Evolutionary conservation across 2,113 vertebrate species (phyloP), one percentile per base, ranked within the genome.

Genomic region (Phaetusa simplex): DNA sequence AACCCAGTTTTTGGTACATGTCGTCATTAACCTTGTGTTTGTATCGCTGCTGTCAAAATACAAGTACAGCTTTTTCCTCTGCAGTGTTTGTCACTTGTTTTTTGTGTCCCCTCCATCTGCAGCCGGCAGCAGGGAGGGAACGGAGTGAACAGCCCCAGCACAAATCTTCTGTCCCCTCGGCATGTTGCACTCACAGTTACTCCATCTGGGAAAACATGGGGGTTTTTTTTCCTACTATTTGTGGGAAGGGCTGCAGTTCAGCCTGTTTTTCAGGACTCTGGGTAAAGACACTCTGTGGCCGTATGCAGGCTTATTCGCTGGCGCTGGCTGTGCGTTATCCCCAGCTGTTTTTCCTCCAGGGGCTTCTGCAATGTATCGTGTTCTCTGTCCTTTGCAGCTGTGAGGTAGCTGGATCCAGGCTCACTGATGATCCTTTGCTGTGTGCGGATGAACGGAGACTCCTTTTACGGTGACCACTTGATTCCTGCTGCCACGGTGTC

Each of bases 41-140:
- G 42, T 82, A n/a, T 77, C 3, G 0, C 53, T 9, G 3, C n/a
- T 87, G 73, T 81, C 76, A 62, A 86, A 92, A 73, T 23, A 34
- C 24, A 82, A 40, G 47, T n/a, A 74, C 59, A 53, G 52, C 47
- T 64, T 94, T 91, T 95, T 71, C 23, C 32, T 90, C 42, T 1
- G 1, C 71, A 6, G 1, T 45, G 40, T 83, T 77, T 62, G 69
- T 56, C 17, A 0, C 58, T 58, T 0, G 0, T 32, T 78, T 4
- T 0, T 56, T 58, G 26, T 81, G 67, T 86, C 24, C 16, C 64
- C 62, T 32, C 23, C 7, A 5, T 24, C 76, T 78, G 42, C 79
- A 89, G 36, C 56, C 1, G 1, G 27, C 56, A 78, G 30, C 18
- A 49, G 23, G 38, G 58, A 65, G 67, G 42, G 53, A 83, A 73